Evolutionary conservation across 2,888 invertebrate genomes (phyloP), one percentile per base, ranked within the genome.

Genomic region (Agrochola macilenta): DNA sequence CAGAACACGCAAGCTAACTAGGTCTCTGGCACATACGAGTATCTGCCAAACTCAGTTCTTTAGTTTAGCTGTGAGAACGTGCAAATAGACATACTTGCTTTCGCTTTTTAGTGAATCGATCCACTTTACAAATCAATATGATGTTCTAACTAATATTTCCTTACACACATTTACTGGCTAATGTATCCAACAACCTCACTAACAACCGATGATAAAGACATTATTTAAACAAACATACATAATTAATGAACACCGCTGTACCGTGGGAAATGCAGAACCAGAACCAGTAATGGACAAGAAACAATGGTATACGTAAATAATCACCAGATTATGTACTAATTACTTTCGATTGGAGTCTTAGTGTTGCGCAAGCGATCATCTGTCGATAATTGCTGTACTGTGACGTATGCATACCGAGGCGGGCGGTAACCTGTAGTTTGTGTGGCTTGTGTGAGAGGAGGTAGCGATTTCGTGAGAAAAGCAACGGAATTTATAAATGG

Each of bases 341-440:
- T 84, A 83, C 61, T 52, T 54, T 83, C 57, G 68, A 83, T 74
- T 52, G 35, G 60, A 72, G 49, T 54, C 60, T 46, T 26, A 71
- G 54, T 61, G 77, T 87, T 87, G 73, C 71, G 87, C 66, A 84
- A 84, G 81, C 69, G 76, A 74, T 84, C 74, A 87, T 87, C 81
- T 73, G 74, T 70, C 84, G 75, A 84, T 81, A 81, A 86, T 84
- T 79, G 69, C 69, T 71, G 69, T 26, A 17, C 70, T 64, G 81
- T 80, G 85, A 87, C 82, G 88, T 74, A 79, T 76, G 85, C 85
- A 86, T 89, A 83, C 89, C 88, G 71, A 46, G 69, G 78, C 88
- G 89, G 80, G 79, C 90, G 86, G 83, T 89, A 73, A 90, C 89
- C 89, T 69, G 79, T 39, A 79, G 17, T 3, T 1, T 43, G 35